Evolutionary conservation across 2,113 vertebrate genomes (phyloP).

Genomic region (Macrotus californicus): DNA sequence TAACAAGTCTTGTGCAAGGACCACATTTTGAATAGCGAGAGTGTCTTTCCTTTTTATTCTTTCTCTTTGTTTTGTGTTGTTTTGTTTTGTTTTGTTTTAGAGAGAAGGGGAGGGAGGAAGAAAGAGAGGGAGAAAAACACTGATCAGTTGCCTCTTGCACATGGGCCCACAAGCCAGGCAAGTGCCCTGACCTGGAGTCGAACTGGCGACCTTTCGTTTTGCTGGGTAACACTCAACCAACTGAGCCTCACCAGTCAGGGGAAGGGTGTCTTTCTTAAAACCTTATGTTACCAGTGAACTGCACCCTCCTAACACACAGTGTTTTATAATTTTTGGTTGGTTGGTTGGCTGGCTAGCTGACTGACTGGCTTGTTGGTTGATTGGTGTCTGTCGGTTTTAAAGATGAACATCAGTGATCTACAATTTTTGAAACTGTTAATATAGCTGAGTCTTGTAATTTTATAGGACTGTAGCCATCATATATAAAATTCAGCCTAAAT

Average conservation of each 20-base stretch:
- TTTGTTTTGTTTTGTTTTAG: no score
- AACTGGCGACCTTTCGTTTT: no score
- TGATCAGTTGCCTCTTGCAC: no score
- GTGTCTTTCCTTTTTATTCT: background rate
- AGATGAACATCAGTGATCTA: background rate
- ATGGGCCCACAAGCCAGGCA: no score
- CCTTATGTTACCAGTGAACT: background rate
- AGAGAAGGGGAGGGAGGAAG: no score
- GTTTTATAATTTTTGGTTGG: background rate
- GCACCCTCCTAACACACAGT: background rate
- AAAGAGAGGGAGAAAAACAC: no score
- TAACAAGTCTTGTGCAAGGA: background rate
- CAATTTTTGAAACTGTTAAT: background rate
- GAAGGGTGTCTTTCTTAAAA: background rate
- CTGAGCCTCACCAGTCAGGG: no score
- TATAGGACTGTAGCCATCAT: background rate
- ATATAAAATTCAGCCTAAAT: background rate
- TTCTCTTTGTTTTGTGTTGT: no score
- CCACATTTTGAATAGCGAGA: background rate
- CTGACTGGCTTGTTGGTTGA: background rate
- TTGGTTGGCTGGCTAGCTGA: background rate
- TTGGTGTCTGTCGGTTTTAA: background rate
- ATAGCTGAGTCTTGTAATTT: background rate
- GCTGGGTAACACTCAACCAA: no score
- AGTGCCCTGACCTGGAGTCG: no score